phyloP scores from a whole-genome alignment of 2,113 vertebrate species.

The Hassar affinis region DNA sequence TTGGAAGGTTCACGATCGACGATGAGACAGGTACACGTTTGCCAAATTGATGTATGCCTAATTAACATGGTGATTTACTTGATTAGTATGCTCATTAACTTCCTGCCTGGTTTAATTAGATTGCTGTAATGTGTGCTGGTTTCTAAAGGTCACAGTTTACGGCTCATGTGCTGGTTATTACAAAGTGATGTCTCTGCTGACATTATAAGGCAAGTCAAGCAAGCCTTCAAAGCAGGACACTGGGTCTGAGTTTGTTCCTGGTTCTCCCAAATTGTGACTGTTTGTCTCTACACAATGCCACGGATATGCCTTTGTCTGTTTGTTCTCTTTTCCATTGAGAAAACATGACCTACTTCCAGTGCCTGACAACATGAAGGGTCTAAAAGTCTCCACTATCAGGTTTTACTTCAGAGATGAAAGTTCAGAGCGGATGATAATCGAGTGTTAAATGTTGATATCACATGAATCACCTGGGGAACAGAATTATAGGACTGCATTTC shows the following conservation, averaged over 20 bases:
- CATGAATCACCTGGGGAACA: not conserved
- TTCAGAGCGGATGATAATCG: not conserved
- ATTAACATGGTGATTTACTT: not conserved
- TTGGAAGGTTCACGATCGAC: slow-evolving; percentile 91
- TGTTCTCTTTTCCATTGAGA: not conserved
- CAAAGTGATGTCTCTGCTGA: not conserved
- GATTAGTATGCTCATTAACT: slow-evolving; percentile 10
- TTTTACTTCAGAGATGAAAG: not conserved
- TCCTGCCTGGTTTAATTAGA: slow-evolving; percentile 1
- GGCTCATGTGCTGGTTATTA: slow-evolving; percentile 1
- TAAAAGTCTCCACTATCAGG: not conserved
- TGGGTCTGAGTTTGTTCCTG: not conserved
- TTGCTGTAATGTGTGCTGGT: not conserved
- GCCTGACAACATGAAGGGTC: not conserved
- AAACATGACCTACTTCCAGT: not conserved
- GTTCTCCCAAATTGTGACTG: not conserved
- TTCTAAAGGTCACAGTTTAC: slow-evolving; percentile 16
- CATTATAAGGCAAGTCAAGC: not conserved
- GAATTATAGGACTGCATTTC: not conserved
- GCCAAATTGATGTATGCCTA: slow-evolving; percentile 11
- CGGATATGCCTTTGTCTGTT: not conserved
- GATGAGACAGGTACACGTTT: slow-evolving; percentile 88
- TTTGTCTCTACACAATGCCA: not conserved
- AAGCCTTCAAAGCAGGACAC: not conserved
- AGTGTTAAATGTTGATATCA: not conserved